Conservation (phyloP, 1,140 invertebrate species). For the Cyclina sinensis region DNA sequence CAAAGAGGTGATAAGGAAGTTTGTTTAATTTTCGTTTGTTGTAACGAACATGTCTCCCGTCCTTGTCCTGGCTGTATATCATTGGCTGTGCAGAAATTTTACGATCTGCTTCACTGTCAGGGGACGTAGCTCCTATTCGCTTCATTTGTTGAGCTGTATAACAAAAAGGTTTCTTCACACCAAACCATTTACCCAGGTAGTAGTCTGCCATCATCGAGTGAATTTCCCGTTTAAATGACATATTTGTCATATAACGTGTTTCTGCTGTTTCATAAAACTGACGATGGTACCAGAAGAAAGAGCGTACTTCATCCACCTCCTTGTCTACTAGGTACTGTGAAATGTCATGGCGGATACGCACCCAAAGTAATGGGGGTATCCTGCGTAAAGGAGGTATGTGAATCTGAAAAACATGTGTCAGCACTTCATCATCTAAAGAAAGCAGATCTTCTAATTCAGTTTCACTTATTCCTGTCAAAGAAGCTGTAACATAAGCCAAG, state of each 20-base stretch:
- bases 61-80: constrained; percentile 89
- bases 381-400: constrained; percentile 84
- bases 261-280: constrained; percentile 87
- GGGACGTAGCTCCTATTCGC: constrained; percentile 88
- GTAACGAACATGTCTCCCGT: constrained; percentile 59
- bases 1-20: constrained; percentile 77
- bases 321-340: constrained; percentile 90
- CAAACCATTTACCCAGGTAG: constrained; percentile 97
- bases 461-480: constrained; percentile 78
- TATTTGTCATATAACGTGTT: constrained; percentile 97
- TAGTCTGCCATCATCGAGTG: constrained; percentile 99
- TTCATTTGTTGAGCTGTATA: constrained; percentile 95
- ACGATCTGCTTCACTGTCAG: constrained; percentile 96
- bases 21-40: constrained; percentile 81
- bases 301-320: constrained; percentile 92
- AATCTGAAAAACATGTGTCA: constrained; percentile 82
- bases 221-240: constrained; percentile 97
- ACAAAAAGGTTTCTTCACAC: constrained; percentile 97
- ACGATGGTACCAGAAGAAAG: constrained; percentile 82
- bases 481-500: constrained; percentile 88
- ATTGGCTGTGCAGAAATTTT: constrained; percentile 98
- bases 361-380: constrained; percentile 80
- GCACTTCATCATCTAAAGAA: constrained; percentile 79
- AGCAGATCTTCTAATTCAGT: constrained; percentile 82
- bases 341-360: constrained; percentile 75